Base-by-base conservation (phyloP, 2,113 vertebrate species). In the Gavia stellata region DNA sequence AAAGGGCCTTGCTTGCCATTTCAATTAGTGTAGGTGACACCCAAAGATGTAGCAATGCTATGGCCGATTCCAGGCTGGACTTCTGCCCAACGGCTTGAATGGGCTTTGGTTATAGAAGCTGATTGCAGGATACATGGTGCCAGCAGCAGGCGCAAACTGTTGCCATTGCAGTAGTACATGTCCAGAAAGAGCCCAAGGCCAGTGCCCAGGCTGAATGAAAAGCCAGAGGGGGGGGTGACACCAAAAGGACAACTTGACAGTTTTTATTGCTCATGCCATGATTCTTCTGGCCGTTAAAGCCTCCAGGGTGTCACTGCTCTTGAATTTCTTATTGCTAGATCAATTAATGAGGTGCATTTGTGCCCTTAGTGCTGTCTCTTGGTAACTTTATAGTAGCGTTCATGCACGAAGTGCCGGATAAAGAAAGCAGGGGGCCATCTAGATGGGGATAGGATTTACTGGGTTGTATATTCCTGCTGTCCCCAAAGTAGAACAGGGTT, bases 361-460 rank as follows among this genome's bases (percentile, higher is more conserved):
- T 66, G 40, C 38, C 25, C 36, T 56, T 73, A 61, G 53, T 5
- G 12, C 34, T 0, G 1, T 56, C 28, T 73, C 3, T 0, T 42
- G 19, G 33, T 59, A 77, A 66, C 24, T 63, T 73, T n/a, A 53
- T 28, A 9, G 45, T 28, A 80, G 10, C 11, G 38, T 92, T 55
- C 33, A 15, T 29, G 17, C 34, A 68, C 1, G n/a, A 88, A 82
- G 24, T 50, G 19, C 36, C 17, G 53, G 31, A 33, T 80, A 55
- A 84, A 56, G 49, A 81, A 77, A 72, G 23, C 36, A 56, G 17
- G 4, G 18, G 14, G 50, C 5, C 16, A 55, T 42, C 26, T 38
- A 81, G 34, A 14, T 59, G 24, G 61, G 81, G 26, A 50, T 14
- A 25, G 26, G 63, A 80, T 88, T 52, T 90, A 65, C 67, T 42